Conservation (phyloP, 2,888 invertebrate species). For the Nephrotoma appendiculata region DNA sequence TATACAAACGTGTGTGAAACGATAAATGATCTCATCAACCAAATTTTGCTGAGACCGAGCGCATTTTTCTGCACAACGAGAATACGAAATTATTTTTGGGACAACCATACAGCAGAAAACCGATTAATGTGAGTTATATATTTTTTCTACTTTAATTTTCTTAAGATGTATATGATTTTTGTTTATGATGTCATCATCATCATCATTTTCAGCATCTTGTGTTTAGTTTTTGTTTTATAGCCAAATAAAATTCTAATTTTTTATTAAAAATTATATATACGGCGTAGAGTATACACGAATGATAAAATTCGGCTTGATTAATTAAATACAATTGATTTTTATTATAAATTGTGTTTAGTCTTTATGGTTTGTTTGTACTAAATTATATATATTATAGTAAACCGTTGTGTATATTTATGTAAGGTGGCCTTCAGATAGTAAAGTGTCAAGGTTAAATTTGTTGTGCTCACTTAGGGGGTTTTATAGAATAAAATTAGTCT, state of each 20-base stretch:
- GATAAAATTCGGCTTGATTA: neutral
- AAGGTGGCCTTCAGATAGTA: neutral
- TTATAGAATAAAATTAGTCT: too few relatives aligned
- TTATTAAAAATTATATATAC: neutral
- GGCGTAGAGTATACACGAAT: too few relatives aligned
- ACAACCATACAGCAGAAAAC: neutral
- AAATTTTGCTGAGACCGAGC: neutral
- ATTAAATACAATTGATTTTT: neutral
- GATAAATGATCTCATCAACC: neutral
- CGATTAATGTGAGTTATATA: neutral
- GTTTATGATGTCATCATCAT: neutral
- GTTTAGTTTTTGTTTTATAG: neutral
- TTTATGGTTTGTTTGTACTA: neutral
- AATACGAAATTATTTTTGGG: neutral
- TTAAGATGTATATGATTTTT: neutral
- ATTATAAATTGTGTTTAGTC: neutral
- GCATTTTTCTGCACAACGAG: neutral
- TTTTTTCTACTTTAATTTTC: neutral
- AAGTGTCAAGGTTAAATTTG: neutral
- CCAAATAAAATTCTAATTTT: neutral
- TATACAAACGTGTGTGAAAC: too few relatives aligned
- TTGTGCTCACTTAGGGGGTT: neutral
- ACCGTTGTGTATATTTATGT: neutral
- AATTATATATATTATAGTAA: neutral
- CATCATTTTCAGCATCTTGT: neutral